A percentile compares a stretch with the other conserved stretches of the same genome.
Evolutionary conservation across 2,113 vertebrate species (phyloP).

Genomic region (Prolemur simus): DNA sequence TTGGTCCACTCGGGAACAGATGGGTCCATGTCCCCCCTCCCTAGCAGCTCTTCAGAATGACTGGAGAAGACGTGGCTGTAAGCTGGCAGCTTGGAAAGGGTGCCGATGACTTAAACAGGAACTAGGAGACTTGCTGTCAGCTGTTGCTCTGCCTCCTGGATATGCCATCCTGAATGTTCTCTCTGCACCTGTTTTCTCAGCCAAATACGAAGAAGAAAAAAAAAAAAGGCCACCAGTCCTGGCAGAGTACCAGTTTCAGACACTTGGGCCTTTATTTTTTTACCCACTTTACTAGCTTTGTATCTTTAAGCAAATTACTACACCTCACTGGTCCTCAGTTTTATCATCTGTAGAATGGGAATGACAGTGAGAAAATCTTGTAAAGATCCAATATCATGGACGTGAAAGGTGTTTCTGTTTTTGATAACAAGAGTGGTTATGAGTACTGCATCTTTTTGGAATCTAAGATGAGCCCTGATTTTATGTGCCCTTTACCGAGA

Average conservation of each 20-base stretch:
- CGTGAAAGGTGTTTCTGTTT: not conserved
- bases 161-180: not conserved
- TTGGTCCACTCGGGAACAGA: not conserved
- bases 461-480: not conserved
- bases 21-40: not conserved
- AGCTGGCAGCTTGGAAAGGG: not conserved
- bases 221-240: not conserved
- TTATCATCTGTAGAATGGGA: conserved; percentile 44
- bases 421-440: not conserved
- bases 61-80: not conserved
- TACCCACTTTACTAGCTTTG: conserved; percentile 24
- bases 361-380: not conserved
- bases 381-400: not conserved
- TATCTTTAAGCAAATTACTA: conserved; percentile 18
- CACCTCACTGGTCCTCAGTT: not conserved
- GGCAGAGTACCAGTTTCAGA: conserved; percentile 25
- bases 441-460: not conserved
- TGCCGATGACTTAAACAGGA: not conserved
- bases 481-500: not conserved
- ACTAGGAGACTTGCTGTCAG: not conserved
- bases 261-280: not conserved
- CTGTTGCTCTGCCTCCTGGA: not conserved
- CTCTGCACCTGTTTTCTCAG: not conserved
- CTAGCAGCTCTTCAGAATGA: not conserved
- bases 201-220: not conserved